A percentile compares a stretch with the other conserved stretches of the same genome.
Conservation (phyloP, 2,113 vertebrate species). For the Taxidea taxus region DNA sequence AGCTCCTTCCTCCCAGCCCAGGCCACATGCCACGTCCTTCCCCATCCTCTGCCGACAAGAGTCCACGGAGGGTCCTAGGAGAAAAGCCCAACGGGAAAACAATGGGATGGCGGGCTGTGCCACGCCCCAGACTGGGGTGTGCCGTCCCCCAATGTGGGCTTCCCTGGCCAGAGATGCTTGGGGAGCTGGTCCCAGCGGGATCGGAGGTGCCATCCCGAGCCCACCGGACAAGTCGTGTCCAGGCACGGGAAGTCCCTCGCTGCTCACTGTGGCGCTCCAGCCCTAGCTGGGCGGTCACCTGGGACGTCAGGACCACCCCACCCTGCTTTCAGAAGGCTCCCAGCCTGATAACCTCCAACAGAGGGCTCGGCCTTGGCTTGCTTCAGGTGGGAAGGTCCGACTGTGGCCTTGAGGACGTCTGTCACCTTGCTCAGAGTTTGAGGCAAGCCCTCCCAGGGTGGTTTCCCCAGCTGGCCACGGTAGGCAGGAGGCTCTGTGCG, state of each 20-base stretch:
- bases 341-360: not conserved
- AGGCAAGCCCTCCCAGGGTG: not conserved
- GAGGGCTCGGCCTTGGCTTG: not conserved
- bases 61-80: not conserved
- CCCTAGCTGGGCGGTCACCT: not conserved
- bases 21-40: not conserved
- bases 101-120: not conserved
- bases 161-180: not conserved
- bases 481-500: not conserved
- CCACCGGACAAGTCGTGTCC: rapidly evolving
- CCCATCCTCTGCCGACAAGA: not conserved
- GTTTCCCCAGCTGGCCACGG: not conserved
- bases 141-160: too few relatives aligned
- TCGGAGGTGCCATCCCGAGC: not conserved
- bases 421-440: not conserved
- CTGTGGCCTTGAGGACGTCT: not conserved
- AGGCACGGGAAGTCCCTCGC: not conserved
- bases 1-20: not conserved
- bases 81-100: too few relatives aligned
- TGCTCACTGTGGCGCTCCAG: not conserved
- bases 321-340: not conserved
- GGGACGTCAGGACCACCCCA: not conserved
- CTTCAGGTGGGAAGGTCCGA: too few relatives aligned
- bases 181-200: not conserved
- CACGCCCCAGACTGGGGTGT: not conserved